These are phyloP conservation scores for Coryphaenoides rupestris DNA, from an alignment of 2,113 vertebrate genomes.

Conservation along the genomic window DNA sequence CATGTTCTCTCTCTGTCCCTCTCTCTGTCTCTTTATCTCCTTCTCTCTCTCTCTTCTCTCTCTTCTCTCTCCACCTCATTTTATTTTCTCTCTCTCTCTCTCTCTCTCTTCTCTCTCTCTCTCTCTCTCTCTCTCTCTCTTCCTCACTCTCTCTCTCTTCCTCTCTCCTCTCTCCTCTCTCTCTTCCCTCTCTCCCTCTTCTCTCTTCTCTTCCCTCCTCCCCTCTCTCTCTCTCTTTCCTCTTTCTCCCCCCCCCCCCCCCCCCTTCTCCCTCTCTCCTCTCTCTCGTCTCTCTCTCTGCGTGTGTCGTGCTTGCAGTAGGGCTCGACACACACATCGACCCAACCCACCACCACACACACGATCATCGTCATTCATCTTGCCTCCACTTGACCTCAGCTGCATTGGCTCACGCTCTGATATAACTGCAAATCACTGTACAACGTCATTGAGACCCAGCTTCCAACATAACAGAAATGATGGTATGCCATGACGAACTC, in stretches of 20 bases:
- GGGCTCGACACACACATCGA: constrained; percentile 1
- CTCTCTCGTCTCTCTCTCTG: no score
- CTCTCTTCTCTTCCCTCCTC: neutral
- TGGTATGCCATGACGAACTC: no score
- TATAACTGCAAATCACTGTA: no score
- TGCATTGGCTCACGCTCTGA: no score
- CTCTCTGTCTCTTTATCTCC: neutral
- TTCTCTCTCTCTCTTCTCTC: neutral
- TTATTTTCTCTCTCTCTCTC: no score
- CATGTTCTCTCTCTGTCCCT: no score
- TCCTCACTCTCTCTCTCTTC: neutral
- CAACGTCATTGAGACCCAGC: no score
- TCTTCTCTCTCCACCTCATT: no score
- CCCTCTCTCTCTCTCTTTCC: neutral
- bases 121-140: constrained; percentile 3
- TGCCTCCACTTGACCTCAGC: neutral
- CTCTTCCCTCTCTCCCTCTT: neutral
- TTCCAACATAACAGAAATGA: no score
- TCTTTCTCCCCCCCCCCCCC: neutral
- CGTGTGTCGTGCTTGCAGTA: constrained; percentile 12
- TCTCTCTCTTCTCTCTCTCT: neutral
- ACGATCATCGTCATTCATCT: constrained; percentile 4
- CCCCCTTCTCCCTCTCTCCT: no score
- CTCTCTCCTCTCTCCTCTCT: neutral
- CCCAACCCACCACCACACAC: no score